These are phyloP conservation scores for Chymomyza amoena DNA, from an alignment of 2,888 invertebrate species.

Conservation along the genomic window DNA sequence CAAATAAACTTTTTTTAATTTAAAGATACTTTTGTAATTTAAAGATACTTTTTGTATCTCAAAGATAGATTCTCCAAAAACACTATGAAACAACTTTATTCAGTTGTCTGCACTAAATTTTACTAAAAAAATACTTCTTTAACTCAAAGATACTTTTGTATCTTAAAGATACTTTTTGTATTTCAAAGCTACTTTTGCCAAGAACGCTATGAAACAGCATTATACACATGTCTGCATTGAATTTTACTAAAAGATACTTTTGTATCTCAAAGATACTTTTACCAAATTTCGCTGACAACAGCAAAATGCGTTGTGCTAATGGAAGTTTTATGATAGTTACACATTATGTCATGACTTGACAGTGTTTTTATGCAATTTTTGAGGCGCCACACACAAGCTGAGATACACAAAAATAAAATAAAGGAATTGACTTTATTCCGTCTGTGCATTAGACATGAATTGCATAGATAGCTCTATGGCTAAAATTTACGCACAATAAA, in stretches of 20 bases:
- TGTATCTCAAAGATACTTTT: constrained; percentile 27
- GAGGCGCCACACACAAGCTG: not conserved
- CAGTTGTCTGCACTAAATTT: too few species aligned
- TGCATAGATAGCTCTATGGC: not conserved
- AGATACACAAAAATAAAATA: not conserved
- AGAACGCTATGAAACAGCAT: not conserved
- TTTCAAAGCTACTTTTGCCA: not conserved
- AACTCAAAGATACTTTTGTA: too few species aligned
- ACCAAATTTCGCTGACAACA: not conserved
- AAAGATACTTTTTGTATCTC: not conserved
- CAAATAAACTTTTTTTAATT: not conserved
- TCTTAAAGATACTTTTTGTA: not conserved
- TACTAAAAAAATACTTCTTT: too few species aligned
- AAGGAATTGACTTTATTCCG: not conserved
- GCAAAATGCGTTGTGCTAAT: constrained; percentile 44
- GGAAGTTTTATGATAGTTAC: constrained; percentile 68
- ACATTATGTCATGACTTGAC: constrained; percentile 30
- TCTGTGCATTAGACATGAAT: not conserved
- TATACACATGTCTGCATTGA: not conserved
- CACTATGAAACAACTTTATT: too few species aligned
- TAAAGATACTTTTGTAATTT: constrained; percentile 7
- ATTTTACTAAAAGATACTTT: constrained; percentile 4
- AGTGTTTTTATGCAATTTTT: constrained; percentile 3
- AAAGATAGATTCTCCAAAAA: too few species aligned
- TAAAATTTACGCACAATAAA: not conserved